These are phyloP conservation scores for Microcebus lehilahytsara DNA, from an alignment of 2,113 vertebrate species.

Conservation along the genomic window DNA sequence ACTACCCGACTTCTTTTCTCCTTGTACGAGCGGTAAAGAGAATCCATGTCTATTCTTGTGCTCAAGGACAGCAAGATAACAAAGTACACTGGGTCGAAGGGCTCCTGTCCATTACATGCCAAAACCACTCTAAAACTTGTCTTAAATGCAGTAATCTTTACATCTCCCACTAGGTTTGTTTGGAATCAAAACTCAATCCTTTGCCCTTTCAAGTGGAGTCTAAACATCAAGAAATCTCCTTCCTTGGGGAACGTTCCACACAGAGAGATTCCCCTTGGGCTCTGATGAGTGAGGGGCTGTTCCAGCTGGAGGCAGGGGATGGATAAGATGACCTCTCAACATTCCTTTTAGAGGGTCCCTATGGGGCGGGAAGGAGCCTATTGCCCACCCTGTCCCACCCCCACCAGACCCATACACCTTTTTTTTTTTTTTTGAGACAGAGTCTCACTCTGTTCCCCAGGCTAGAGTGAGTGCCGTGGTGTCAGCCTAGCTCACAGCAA, in stretches of 20 bases:
- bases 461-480: no score
- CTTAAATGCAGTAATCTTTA: slow-evolving; percentile 26
- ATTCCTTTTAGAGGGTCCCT: not conserved
- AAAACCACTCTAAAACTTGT: not conserved
- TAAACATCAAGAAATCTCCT: slow-evolving; percentile 20
- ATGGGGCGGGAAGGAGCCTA: not conserved
- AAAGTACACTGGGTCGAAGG: not conserved
- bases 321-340: not conserved
- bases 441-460: no score
- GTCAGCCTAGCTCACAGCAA: no score
- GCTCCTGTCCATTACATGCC: not conserved
- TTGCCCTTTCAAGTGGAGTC: not conserved
- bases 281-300: not conserved
- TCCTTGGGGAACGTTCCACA: not conserved
- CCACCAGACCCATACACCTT: not conserved
- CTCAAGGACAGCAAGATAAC: not conserved
- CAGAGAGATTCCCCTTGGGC: not conserved
- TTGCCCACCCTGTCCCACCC: not conserved
- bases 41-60: not conserved
- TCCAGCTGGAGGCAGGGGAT: not conserved
- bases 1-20: not conserved
- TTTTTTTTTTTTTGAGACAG: no score
- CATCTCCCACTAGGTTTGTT: slow-evolving; percentile 25
- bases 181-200: slow-evolving; percentile 61
- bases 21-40: not conserved